These are phyloP conservation scores for Distichodus sexfasciatus DNA, from an alignment of 2,797 vertebrate genomes.

Conservation along the genomic window DNA sequence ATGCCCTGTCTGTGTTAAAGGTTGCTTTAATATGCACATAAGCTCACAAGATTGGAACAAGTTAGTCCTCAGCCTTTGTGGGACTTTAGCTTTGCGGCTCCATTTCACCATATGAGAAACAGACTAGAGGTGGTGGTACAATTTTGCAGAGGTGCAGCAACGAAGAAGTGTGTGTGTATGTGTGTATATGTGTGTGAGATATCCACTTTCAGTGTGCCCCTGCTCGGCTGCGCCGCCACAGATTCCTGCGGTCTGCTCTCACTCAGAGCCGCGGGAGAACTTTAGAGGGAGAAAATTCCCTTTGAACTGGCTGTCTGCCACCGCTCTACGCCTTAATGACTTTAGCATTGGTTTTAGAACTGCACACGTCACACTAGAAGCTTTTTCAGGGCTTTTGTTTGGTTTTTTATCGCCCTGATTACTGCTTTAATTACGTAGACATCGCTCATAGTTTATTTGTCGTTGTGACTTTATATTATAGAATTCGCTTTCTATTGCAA, in stretches of 20 bases:
- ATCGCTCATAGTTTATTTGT: slow-evolving; percentile 5
- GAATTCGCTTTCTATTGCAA: too few relatives aligned
- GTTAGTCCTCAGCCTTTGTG: slow-evolving; percentile 44
- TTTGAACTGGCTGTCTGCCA: slow-evolving; percentile 73
- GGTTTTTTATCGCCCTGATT: slow-evolving; percentile 42
- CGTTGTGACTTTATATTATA: too few relatives aligned
- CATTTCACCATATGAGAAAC: slow-evolving; percentile 66
- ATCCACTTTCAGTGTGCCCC: slow-evolving; percentile 69
- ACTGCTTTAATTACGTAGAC: background rate
- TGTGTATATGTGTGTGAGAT: slow-evolving; percentile 43
- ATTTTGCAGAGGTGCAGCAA: slow-evolving; percentile 63
- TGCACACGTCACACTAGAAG: slow-evolving; percentile 21
- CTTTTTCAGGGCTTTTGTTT: slow-evolving; percentile 54
- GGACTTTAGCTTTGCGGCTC: slow-evolving; percentile 50
- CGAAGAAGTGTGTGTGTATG: slow-evolving; percentile 11
- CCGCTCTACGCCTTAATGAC: slow-evolving; percentile 68
- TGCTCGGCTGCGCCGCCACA: slow-evolving; percentile 59
- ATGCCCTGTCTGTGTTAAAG: slow-evolving; percentile 24
- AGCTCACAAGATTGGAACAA: slow-evolving; percentile 51
- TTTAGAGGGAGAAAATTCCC: slow-evolving; percentile 69
- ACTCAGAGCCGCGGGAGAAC: slow-evolving; percentile 66
- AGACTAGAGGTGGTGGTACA: slow-evolving; percentile 57
- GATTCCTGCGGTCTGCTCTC: slow-evolving; percentile 74
- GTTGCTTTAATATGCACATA: slow-evolving; percentile 48
- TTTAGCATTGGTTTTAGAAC: slow-evolving; percentile 67